Evolutionary conservation across 2,888 invertebrate species (phyloP).

Genomic region (Lithophane leautieri): DNA sequence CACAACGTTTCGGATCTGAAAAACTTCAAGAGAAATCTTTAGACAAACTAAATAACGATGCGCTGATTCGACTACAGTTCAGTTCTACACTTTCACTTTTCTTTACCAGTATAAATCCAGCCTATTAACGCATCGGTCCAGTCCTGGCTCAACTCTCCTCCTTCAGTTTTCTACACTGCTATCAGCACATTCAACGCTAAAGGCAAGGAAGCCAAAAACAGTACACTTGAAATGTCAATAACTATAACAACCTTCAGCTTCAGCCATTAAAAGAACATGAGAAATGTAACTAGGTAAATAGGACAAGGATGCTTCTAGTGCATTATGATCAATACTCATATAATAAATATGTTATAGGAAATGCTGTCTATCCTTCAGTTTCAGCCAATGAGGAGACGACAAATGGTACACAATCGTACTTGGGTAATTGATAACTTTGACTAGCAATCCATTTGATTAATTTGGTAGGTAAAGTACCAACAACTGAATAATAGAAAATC

Average conservation of each 20-base stretch:
- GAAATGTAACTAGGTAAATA: slow-evolving; percentile 68
- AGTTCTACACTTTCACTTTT: background rate
- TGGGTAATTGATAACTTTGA: background rate
- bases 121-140: background rate
- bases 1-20: background rate
- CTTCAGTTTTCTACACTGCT: background rate
- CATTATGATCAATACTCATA: slow-evolving; percentile 52
- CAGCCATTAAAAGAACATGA: slow-evolving; percentile 47
- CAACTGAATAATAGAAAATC: background rate
- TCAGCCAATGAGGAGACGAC: slow-evolving; percentile 19
- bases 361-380: background rate
- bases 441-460: background rate
- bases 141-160: background rate
- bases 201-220: slow-evolving; percentile 1
- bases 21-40: background rate
- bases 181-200: background rate
- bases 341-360: slow-evolving; percentile 43
- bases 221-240: slow-evolving; percentile 13
- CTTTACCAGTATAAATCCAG: background rate
- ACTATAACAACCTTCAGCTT: slow-evolving; percentile 36
- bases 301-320: slow-evolving; percentile 70
- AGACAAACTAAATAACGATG: background rate
- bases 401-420: background rate
- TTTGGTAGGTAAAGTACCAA: background rate
- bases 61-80: background rate